These are phyloP conservation scores for Macaria notata DNA, from an alignment of 2,888 invertebrate genomes.

Conservation along the genomic window DNA sequence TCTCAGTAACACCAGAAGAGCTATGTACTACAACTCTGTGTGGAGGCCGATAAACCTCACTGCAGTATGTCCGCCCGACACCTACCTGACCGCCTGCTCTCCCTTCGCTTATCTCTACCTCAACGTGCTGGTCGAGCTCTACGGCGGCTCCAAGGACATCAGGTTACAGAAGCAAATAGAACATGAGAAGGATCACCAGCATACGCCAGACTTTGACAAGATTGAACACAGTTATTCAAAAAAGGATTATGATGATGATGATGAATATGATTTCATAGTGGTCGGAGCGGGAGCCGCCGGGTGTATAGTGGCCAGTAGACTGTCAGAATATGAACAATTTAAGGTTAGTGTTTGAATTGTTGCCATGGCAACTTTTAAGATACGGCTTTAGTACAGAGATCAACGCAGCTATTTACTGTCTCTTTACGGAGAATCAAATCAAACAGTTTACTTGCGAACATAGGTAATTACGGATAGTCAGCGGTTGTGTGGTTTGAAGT, in stretches of 20 bases:
- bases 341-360: constrained; percentile 42
- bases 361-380: too few species aligned
- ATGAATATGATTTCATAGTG: constrained; percentile 61
- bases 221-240: not conserved
- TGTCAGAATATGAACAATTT: constrained; percentile 49
- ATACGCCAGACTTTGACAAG: too few species aligned
- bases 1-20: too few species aligned
- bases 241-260: constrained; percentile 27
- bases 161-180: constrained; percentile 24
- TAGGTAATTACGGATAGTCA: too few species aligned
- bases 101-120: constrained; percentile 53
- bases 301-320: constrained; percentile 57
- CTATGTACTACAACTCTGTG: too few species aligned
- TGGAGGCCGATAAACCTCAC: constrained; percentile 42
- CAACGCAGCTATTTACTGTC: too few species aligned
- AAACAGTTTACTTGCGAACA: too few species aligned
- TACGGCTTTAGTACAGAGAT: too few species aligned
- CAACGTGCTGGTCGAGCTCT: constrained; percentile 50
- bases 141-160: constrained; percentile 47
- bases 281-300: constrained; percentile 65
- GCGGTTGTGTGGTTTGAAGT: too few species aligned
- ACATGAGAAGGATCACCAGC: too few species aligned
- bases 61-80: constrained; percentile 42
- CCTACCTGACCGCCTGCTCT: constrained; percentile 50
- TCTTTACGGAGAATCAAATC: too few species aligned